These are phyloP conservation scores for Eupithecia centaureata DNA, from an alignment of 2,888 invertebrate species.

Conservation along the genomic window DNA sequence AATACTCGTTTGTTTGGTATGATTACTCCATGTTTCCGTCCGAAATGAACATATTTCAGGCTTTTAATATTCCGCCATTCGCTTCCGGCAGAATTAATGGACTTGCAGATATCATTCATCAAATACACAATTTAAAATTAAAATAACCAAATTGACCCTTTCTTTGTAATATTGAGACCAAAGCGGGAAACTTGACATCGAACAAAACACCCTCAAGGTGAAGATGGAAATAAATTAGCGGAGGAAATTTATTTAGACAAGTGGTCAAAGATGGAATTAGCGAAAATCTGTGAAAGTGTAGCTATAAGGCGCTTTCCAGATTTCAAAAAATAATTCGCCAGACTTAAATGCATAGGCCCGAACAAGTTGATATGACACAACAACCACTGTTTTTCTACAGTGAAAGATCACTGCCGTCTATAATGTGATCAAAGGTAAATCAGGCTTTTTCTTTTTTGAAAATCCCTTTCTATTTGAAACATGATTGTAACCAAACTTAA, in stretches of 20 bases:
- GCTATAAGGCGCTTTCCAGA: no score
- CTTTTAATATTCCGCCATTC: background rate
- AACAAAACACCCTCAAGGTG: background rate
- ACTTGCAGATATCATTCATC: slow-evolving; percentile 29
- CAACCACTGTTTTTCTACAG: no score
- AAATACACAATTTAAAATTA: slow-evolving; percentile 30
- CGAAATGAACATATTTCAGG: background rate
- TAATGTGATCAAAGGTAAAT: no score
- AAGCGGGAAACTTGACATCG: background rate
- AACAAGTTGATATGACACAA: no score
- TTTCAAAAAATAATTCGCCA: no score
- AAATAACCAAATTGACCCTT: slow-evolving; percentile 6
- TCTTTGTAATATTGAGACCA: background rate
- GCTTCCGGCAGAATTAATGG: slow-evolving; percentile 16
- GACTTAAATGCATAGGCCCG: no score
- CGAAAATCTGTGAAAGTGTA: no score
- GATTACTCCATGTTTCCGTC: background rate
- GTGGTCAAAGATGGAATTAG: background rate
- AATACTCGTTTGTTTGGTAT: no score
- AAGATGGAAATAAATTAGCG: background rate
- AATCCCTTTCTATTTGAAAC: no score
- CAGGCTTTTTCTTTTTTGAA: no score
- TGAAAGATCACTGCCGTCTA: no score
- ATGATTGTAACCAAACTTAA: background rate
- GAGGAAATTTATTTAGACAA: background rate